phyloP scores from a whole-genome alignment of 92 coral and sea anemone species.

The Pocillopora meandrina region DNA sequence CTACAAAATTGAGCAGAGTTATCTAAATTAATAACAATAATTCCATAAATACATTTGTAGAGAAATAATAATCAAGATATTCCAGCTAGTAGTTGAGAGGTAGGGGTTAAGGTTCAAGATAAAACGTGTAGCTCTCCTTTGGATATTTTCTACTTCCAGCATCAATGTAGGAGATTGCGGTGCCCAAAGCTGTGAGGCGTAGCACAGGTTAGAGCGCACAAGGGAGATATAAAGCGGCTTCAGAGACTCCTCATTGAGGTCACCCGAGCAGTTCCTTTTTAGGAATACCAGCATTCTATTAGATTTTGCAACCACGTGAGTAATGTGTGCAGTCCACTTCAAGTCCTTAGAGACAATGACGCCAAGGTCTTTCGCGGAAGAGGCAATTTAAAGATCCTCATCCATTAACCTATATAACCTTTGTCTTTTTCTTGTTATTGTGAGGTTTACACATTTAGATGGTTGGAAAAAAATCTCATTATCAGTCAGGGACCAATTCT shows the following conservation, averaged over 20 bases:
- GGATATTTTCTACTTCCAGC: constrained; percentile 19
- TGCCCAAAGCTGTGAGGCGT: constrained; percentile 30
- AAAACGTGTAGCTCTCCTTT: constrained; percentile 24
- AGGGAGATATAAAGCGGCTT: constrained; percentile 24
- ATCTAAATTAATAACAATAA: constrained; percentile 12
- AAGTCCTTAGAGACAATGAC: not conserved
- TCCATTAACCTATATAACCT: not conserved
- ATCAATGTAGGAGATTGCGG: constrained; percentile 28
- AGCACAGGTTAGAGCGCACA: constrained; percentile 24
- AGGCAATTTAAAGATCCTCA: not conserved
- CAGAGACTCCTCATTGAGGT: constrained; percentile 12
- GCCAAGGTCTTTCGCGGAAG: not conserved
- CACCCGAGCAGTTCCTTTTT: constrained; percentile 11
- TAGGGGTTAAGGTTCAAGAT: constrained; percentile 24
- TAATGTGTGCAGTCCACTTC: not conserved
- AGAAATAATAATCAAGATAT: constrained; percentile 37
- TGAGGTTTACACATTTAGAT: too few species aligned
- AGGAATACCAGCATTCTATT: constrained; percentile 26
- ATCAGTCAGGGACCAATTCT: too few species aligned
- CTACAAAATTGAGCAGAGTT: constrained; percentile 8
- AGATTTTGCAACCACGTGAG: not conserved
- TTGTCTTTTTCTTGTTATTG: not conserved
- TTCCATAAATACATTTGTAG: constrained; percentile 19
- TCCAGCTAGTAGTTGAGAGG: constrained; percentile 26
- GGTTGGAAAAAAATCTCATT: too few species aligned